Conservation (phyloP, 2,113 vertebrate species). For the Mustelus asterias region DNA sequence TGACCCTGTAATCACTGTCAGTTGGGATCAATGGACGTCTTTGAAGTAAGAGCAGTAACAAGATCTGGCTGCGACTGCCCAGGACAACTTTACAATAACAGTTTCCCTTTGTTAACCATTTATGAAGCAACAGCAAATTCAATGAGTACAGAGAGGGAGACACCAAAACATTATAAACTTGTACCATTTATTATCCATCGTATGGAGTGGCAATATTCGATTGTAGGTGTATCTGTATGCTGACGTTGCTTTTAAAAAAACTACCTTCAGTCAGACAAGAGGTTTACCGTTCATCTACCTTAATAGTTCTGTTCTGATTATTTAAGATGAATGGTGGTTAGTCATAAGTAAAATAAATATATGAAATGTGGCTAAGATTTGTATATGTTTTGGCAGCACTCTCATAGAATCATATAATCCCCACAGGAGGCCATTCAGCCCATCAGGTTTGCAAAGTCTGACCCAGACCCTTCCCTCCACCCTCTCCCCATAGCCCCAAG, state of each 20-base stretch:
- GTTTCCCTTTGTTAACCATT: not conserved
- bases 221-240: not conserved
- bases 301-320: not conserved
- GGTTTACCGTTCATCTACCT: not conserved
- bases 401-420: not conserved
- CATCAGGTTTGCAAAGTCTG: no score
- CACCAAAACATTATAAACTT: not conserved
- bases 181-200: not conserved
- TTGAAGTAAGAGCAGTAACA: not conserved
- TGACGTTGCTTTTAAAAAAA: not conserved
- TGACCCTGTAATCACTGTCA: constrained; percentile 17
- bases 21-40: not conserved
- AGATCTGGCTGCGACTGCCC: not conserved
- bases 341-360: not conserved
- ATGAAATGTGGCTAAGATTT: not conserved
- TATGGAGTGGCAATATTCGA: not conserved
- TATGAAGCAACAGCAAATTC: not conserved
- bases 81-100: not conserved
- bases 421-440: no score
- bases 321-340: not conserved
- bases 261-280: not conserved
- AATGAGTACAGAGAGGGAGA: not conserved
- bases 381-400: not conserved
- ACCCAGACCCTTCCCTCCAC: no score
- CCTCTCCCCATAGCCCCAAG: no score